These are phyloP conservation scores for Cryptoblepharus egeriae DNA, from an alignment of 2,797 vertebrate genomes.

Conservation along the genomic window DNA sequence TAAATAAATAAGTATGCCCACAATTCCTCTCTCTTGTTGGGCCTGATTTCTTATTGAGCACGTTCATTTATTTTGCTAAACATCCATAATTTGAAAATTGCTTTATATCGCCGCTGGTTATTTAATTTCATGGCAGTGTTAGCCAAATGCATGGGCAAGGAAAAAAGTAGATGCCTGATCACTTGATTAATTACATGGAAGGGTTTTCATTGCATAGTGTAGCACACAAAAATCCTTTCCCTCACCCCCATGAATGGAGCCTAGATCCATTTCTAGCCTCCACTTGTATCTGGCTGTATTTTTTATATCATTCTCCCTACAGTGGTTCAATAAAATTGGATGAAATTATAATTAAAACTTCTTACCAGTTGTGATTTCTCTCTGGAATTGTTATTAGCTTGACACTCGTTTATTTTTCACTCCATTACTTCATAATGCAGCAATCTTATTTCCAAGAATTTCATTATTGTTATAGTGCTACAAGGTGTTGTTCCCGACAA, in stretches of 20 bases:
- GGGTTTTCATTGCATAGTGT: conserved; percentile 58
- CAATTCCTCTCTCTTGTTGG: conserved; percentile 45
- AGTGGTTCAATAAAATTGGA: conserved; percentile 60
- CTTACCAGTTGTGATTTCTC: conserved; percentile 61
- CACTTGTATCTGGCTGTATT: conserved; percentile 48
- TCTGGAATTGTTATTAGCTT: conserved; percentile 57
- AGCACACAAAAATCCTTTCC: conserved; percentile 39
- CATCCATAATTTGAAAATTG: conserved; percentile 69
- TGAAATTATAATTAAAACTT: conserved; percentile 70
- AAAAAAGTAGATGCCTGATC: conserved; percentile 59
- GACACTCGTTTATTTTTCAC: conserved; percentile 50
- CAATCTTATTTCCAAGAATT: conserved; percentile 60
- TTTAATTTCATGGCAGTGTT: conserved; percentile 49
- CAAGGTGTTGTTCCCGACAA: conserved; percentile 37
- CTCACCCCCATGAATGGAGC: background rate
- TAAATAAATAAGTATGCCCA: conserved; percentile 68
- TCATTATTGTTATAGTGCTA: conserved; percentile 38
- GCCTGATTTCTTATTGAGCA: conserved; percentile 44
- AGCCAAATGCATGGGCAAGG: conserved; percentile 42
- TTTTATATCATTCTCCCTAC: conserved; percentile 28
- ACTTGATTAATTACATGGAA: conserved; percentile 65
- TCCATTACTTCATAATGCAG: conserved; percentile 51
- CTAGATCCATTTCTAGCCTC: conserved; percentile 50
- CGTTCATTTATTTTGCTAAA: conserved; percentile 69
- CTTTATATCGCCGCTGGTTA: conserved; percentile 65